phyloP scores from a whole-genome alignment of 2,888 invertebrate genomes.

The Torymus texanus region DNA sequence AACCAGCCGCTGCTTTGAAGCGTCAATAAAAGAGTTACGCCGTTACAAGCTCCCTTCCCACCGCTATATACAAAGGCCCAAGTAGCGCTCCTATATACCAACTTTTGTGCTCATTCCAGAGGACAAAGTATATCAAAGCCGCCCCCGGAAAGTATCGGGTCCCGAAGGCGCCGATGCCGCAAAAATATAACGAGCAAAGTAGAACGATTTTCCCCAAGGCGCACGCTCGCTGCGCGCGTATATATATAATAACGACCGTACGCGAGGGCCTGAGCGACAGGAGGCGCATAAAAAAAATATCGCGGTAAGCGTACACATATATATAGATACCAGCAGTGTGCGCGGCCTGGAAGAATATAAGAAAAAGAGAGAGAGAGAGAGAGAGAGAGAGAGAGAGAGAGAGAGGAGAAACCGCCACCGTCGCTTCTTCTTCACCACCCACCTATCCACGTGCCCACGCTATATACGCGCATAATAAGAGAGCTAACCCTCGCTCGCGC shows the following conservation, averaged over 20 bases:
- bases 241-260: neutral
- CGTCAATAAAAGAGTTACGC: too few species aligned
- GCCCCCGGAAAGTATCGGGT: neutral
- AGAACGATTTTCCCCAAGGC: conserved; percentile 6
- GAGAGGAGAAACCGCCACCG: neutral
- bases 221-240: neutral
- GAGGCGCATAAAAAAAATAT: conserved; percentile 37
- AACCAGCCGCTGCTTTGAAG: too few species aligned
- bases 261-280: neutral
- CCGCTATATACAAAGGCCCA: too few species aligned
- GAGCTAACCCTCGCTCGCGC: conserved; percentile 33
- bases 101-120: too few species aligned
- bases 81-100: neutral
- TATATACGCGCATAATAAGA: conserved; percentile 29
- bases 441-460: neutral
- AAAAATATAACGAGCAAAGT: conserved; percentile 36
- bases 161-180: neutral
- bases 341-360: neutral
- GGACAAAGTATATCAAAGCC: neutral
- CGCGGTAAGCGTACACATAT: too few species aligned
- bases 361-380: neutral
- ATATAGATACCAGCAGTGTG: too few species aligned
- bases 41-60: too few species aligned
- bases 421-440: too few species aligned
- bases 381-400: neutral